Evolutionary conservation across 2,797 vertebrate species (phyloP).

Genomic region (Rhodeus uyekii): DNA sequence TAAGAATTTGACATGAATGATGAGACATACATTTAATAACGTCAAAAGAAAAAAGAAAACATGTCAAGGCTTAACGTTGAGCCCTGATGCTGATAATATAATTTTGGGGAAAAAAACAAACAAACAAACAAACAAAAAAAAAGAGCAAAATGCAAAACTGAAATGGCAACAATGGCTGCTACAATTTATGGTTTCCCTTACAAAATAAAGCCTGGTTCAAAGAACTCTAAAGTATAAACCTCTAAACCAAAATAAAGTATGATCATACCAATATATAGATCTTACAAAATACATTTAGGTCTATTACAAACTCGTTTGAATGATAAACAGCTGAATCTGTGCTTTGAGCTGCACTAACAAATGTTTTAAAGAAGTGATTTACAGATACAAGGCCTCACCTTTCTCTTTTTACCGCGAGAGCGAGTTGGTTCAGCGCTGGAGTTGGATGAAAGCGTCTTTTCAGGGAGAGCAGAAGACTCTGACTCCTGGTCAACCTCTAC

Average conservation of each 20-base stretch:
- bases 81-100: neutral
- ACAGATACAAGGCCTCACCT: conserved; percentile 60
- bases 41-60: no score
- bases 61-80: no score
- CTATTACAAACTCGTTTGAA: neutral
- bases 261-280: neutral
- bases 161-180: neutral
- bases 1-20: no score
- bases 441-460: neutral
- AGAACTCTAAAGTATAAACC: neutral
- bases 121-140: no score
- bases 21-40: no score
- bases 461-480: conserved; percentile 3
- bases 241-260: neutral
- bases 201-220: neutral
- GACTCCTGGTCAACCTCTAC: conserved; percentile 36
- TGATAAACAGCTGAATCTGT: neutral
- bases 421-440: neutral
- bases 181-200: neutral
- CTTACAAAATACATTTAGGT: neutral
- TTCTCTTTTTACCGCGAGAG: conserved; percentile 59
- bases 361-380: neutral
- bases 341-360: neutral
- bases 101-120: no score
- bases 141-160: neutral